A percentile compares a stretch with the other conserved stretches of the same genome.
Evolutionary conservation across 2,113 vertebrate genomes (phyloP).

Genomic region (Alces alces): DNA sequence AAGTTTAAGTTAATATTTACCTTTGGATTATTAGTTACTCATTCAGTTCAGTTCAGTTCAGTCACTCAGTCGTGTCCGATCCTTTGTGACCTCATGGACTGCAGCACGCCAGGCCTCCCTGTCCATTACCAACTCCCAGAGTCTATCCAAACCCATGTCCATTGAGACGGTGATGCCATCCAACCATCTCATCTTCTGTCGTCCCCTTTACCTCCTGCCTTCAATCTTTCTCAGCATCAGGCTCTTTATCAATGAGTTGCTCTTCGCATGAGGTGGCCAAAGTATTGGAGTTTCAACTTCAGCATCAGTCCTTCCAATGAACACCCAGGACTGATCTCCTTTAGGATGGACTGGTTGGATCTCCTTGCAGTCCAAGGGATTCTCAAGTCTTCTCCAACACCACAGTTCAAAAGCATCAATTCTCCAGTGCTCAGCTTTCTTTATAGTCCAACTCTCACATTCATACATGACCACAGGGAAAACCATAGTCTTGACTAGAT

Average conservation of each 20-base stretch:
- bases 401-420: background rate
- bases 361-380: background rate
- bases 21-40: background rate
- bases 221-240: background rate
- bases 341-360: background rate
- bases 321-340: background rate
- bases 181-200: background rate
- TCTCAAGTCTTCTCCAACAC: background rate
- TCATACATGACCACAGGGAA: background rate
- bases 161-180: background rate
- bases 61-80: accelerated
- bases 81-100: background rate
- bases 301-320: background rate
- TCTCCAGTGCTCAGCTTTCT: accelerated
- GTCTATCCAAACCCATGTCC: background rate
- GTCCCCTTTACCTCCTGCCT: background rate
- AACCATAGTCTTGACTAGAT: background rate
- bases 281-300: background rate
- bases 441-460: background rate
- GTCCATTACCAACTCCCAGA: background rate
- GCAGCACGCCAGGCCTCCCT: background rate
- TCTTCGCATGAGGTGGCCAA: background rate
- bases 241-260: background rate
- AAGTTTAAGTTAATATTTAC: background rate
- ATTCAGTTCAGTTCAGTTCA: background rate